A percentile compares a stretch with the other conserved stretches of the same genome.
Evolutionary conservation across 1,140 invertebrate species (phyloP).

Genomic region (Aphelinus certus): DNA sequence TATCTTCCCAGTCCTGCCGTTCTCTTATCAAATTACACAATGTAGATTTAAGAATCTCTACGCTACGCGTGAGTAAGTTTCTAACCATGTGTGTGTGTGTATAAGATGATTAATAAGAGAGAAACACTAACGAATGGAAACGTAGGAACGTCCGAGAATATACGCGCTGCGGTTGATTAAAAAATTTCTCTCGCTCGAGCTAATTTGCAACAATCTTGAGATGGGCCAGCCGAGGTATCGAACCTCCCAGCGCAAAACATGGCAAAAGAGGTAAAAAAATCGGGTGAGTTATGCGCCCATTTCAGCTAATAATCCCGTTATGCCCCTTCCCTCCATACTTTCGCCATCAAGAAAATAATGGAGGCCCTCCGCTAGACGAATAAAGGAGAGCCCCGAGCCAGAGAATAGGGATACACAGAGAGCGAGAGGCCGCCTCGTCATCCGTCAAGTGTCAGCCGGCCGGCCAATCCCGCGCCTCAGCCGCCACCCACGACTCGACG

Average conservation of each 20-base stretch:
- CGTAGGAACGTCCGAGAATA: no score
- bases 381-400: not conserved
- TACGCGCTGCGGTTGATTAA: no score
- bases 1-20: no score
- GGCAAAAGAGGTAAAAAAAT: constrained; percentile 13
- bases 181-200: no score
- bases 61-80: no score
- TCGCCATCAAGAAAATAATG: constrained; percentile 50
- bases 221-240: no score
- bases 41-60: no score
- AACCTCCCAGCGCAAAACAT: not conserved
- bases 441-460: constrained; percentile 64
- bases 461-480: constrained; percentile 60
- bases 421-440: constrained; percentile 62
- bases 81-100: no score
- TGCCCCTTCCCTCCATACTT: constrained; percentile 37
- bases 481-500: constrained; percentile 54
- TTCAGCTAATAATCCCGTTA: constrained; percentile 58
- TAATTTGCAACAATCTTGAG: no score
- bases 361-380: constrained; percentile 42
- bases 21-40: no score
- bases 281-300: constrained; percentile 49
- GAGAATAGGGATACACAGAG: constrained; percentile 2
- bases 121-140: no score
- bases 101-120: no score